Base-by-base conservation (phyloP, 2,113 vertebrate species). In the Gallinago undulata region DNA sequence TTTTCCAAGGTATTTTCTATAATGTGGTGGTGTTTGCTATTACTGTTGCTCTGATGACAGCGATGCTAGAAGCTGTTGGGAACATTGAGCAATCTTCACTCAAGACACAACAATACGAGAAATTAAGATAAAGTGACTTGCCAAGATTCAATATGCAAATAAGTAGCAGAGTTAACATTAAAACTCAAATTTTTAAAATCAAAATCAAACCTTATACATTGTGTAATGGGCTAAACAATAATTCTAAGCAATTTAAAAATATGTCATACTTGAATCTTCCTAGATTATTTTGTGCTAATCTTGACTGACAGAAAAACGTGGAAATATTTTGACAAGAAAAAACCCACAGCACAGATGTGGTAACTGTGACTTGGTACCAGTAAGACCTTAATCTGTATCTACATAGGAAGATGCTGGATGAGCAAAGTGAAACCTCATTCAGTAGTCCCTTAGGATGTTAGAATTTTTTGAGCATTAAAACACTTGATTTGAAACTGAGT, bases 311-410 rank as follows among this genome's bases (percentile, higher is more conserved):
- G 63, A 82, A 97, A 92, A 96, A 91, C 21, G 79, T 97, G 87
- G 80, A 94, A 97, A 93, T 82, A 90, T 81, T 37, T 88, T 96
- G 95, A 93, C 31, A 19, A 60, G 92, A 96, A 89, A 94, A 88
- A 50, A 30, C 57, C 89, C 31, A 13, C 57, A 90, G 56, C 17
- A 19, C 68, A 96, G 85, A 87, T 92, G 48, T 90, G 83, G n/a
- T 82, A 96, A 94, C 82, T 95, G 75, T 94, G 91, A 68, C 89
- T 96, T 83, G n/a, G 77, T 93, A 92, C 57, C 91, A 89, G 53
- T 95, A 93, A 90, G 92, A 94, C 35, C 84, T 96, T 87, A 81
- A 87, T 89, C n/a, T 83, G 2, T 72, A 19, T 55, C 30, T 50
- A 30, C 30, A 21, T 30, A 82, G 19, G 8, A 82, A 53, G 19